Base-by-base conservation (phyloP, 2,888 invertebrate genomes). In the Emmelina monodactyla region DNA sequence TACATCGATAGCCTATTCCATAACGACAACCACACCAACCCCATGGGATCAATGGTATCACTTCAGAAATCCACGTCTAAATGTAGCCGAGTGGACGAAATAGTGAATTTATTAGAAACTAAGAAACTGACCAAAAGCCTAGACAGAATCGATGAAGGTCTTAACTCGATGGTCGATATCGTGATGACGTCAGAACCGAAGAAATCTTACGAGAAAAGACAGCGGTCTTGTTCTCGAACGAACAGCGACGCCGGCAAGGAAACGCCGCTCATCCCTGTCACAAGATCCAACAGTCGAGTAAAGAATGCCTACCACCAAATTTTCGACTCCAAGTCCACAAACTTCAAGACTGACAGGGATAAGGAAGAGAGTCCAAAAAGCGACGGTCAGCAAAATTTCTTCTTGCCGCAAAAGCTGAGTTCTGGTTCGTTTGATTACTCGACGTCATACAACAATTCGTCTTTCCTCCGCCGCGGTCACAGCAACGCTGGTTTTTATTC, bases 111-210 rank as follows among this genome's bases (percentile, higher is more conserved):
- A 16, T 71, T 85, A 32, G 84, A 85, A 55, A 83, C 85, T 2
- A 82, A 83, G 34, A 82, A 85, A 33, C 59, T 86, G 29, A 86
- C 90, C 0, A 92, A 91, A 64, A 92, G 91, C 45, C 64, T 92
- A 32, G 91, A 92, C 45, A 82, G 91, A 37, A 87, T 92, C 28
- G 90, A 91, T 53, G 85, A 84, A 56, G 86, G 89, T 12, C 59
- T 91, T 14, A 85, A 88, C 50, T 83, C 88, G 0, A 85, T 89
- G 82, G 85, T 88, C 1, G 86, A 88, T 50, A 87, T 89, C 22
- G 85, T 89, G 0, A 79, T 88, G 42, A 82, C 85, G n/a, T 68
- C 81, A 3, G 82, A 84, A 37, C 81, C 83, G 2, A 75, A 66
- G 30, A 75, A 71, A 39, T 63, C 76, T 16, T 79, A 76, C 37